A percentile compares a stretch with the other conserved stretches of the same genome.
Evolutionary conservation across 1,140 invertebrate genomes (phyloP).

Genomic region (Gryllus bimaculatus): DNA sequence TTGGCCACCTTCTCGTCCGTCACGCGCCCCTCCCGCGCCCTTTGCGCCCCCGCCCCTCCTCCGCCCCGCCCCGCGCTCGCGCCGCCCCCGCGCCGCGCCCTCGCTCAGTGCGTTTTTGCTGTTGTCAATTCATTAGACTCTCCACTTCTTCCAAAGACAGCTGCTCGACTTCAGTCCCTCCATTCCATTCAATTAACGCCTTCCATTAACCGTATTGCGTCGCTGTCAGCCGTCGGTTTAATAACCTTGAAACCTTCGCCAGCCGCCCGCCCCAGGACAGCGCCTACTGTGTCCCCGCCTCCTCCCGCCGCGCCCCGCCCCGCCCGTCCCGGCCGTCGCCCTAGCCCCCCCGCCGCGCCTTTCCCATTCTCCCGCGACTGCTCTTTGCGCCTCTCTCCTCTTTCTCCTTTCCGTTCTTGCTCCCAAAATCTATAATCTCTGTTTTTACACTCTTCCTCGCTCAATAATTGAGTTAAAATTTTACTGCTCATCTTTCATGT

Average conservation of each 20-base stretch:
- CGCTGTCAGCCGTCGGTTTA: slow-evolving; percentile 2
- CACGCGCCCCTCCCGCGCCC: neutral
- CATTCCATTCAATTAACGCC: neutral
- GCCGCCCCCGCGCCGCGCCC: too few relatives aligned
- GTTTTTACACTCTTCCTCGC: neutral
- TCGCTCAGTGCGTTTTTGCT: neutral
- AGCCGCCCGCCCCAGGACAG: neutral
- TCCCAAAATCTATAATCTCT: slow-evolving; percentile 4
- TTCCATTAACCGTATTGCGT: slow-evolving; percentile 4
- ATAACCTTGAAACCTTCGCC: neutral
- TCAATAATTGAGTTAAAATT: slow-evolving; percentile 6
- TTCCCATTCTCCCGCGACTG: neutral
- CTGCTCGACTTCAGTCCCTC: slow-evolving; percentile 2
- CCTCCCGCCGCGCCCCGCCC: too few relatives aligned
- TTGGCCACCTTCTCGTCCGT: neutral
- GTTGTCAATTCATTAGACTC: slow-evolving; percentile 4
- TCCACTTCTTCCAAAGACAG: neutral
- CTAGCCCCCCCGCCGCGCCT: too few relatives aligned
- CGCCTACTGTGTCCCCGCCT: neutral
- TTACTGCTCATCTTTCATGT: slow-evolving; percentile 1
- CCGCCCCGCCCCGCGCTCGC: too few relatives aligned
- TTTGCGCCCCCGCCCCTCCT: too few relatives aligned
- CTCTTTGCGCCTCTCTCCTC: neutral
- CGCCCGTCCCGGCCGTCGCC: neutral
- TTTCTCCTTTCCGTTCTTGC: neutral